These are phyloP conservation scores for Carollia perspicillata DNA, from an alignment of 2,113 vertebrate species.

Conservation along the genomic window DNA sequence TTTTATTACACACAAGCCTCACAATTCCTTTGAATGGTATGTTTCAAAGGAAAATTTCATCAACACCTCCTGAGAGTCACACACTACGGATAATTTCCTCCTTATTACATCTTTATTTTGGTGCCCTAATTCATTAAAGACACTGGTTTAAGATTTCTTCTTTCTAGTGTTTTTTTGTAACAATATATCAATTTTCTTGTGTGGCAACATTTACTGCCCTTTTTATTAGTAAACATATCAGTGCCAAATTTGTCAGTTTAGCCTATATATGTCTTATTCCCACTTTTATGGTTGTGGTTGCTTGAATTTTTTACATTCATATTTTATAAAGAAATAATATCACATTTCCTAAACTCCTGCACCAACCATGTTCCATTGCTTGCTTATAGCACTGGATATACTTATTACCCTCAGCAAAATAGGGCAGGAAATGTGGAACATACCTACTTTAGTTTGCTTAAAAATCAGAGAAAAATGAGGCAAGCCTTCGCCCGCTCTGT, in stretches of 20 bases:
- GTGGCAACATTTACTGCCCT: background rate
- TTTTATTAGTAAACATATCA: background rate
- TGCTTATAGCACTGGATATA: background rate
- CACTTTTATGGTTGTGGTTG: background rate
- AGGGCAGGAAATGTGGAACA: background rate
- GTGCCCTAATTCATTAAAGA: background rate
- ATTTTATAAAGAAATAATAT: background rate
- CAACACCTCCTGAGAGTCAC: background rate
- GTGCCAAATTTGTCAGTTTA: background rate
- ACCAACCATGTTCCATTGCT: background rate
- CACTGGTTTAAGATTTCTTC: background rate
- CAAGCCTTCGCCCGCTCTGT: background rate
- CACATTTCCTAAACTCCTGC: background rate
- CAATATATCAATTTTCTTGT: background rate
- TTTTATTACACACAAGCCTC: background rate
- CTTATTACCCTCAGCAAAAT: background rate
- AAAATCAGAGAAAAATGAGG: background rate
- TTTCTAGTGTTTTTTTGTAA: background rate
- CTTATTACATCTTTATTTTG: background rate
- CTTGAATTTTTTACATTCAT: background rate
- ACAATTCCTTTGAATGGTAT: background rate
- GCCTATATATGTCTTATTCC: background rate
- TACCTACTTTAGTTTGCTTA: background rate
- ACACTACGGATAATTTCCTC: background rate
- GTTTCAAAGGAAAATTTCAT: background rate